phyloP scores from a whole-genome alignment of 2,797 vertebrate genomes.

The Yasuhikotakia modesta region DNA sequence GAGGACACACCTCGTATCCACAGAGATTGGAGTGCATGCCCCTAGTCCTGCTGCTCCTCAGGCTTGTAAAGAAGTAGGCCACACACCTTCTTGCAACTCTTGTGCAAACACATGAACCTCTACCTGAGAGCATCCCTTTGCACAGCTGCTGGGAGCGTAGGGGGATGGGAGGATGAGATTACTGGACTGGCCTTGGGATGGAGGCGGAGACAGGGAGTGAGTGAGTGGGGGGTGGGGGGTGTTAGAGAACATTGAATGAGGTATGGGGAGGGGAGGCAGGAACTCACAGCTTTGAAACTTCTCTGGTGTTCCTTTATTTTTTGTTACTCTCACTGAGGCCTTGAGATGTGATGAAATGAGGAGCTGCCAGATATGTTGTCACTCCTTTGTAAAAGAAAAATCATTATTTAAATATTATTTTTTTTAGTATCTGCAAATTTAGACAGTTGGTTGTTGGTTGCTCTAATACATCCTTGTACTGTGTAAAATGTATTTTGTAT shows the following conservation, averaged over 20 bases:
- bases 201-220: slow-evolving; percentile 36
- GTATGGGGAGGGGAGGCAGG: slow-evolving; percentile 38
- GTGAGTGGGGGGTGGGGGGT: slow-evolving; percentile 41
- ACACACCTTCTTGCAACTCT: slow-evolving; percentile 37
- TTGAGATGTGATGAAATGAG: slow-evolving; percentile 11
- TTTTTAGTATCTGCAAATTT: slow-evolving; percentile 13
- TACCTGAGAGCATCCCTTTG: slow-evolving; percentile 79
- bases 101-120: slow-evolving; percentile 51
- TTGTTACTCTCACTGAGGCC: neutral
- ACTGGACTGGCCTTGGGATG: slow-evolving; percentile 41
- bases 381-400: too few relatives aligned
- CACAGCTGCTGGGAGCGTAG: slow-evolving; percentile 38
- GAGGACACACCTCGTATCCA: slow-evolving; percentile 86
- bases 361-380: too few relatives aligned
- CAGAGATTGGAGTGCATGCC: slow-evolving; percentile 74
- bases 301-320: slow-evolving; percentile 14
- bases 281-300: slow-evolving; percentile 25
- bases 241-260: neutral
- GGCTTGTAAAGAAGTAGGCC: slow-evolving; percentile 55
- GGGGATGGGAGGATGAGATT: slow-evolving; percentile 33
- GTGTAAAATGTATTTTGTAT: neutral
- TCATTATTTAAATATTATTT: too few relatives aligned
- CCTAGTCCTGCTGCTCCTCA: slow-evolving; percentile 73
- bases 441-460: slow-evolving; percentile 2
- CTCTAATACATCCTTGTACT: neutral